A percentile compares a stretch with the other conserved stretches of the same genome.
These are phyloP conservation scores for Hafferia zeledoni DNA, from an alignment of 2,797 vertebrate genomes.

Conservation along the genomic window DNA sequence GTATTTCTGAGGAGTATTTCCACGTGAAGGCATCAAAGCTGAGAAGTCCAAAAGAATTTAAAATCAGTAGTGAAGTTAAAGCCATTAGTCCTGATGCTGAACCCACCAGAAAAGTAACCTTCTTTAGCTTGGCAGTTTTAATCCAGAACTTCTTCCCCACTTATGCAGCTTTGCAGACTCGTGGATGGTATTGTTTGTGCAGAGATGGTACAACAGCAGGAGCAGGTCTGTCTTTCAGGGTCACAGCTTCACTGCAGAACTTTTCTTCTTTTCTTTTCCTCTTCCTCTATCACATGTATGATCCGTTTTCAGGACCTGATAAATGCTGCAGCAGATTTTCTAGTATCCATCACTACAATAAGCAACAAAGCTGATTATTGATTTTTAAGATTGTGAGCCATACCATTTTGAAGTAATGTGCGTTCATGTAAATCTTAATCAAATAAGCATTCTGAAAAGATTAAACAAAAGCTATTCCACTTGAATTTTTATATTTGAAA, in stretches of 20 bases:
- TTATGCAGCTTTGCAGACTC: not conserved
- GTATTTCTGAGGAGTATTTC: not conserved
- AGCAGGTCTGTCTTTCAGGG: not conserved
- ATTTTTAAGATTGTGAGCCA: not conserved
- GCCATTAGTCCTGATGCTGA: not conserved
- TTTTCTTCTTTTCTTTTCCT: not conserved
- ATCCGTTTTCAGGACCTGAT: not conserved
- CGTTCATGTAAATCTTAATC: not conserved
- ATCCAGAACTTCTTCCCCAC: not conserved
- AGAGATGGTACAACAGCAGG: not conserved
- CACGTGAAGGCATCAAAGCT: not conserved
- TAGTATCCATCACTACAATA: not conserved
- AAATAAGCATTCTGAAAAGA: not conserved
- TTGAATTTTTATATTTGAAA: not conserved
- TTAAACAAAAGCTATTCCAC: not conserved
- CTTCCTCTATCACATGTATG: fast-evolving
- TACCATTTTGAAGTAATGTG: not conserved
- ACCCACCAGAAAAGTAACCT: not conserved
- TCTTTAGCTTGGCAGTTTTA: not conserved
- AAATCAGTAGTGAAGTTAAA: not conserved
- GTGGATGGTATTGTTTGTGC: not conserved
- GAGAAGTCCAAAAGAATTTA: not conserved
- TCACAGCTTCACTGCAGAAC: not conserved
- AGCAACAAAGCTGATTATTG: not conserved
- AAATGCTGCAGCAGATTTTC: not conserved